A percentile compares a stretch with the other conserved stretches of the same genome.
phyloP scores from a whole-genome alignment of 2,888 invertebrate species.

The Troglohyphantes excavatus region DNA sequence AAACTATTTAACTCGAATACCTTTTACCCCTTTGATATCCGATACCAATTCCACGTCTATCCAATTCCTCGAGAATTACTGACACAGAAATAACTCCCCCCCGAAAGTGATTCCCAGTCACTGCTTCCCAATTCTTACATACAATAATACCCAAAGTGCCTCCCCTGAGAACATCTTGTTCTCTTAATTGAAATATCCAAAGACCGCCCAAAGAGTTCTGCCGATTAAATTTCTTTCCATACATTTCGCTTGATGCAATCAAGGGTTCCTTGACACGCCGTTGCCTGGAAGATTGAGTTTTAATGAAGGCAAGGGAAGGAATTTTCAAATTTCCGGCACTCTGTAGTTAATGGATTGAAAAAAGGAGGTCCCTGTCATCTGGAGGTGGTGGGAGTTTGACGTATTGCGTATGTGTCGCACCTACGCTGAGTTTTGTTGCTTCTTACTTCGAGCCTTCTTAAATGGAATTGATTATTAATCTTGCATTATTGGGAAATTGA shows the following conservation, averaged over 20 bases:
- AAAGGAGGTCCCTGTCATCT: not conserved
- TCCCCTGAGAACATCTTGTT: not conserved
- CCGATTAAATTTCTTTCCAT: not conserved
- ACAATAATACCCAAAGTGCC: not conserved
- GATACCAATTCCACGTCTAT: not conserved
- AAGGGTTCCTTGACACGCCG: not conserved
- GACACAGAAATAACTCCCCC: not conserved
- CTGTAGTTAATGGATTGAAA: not conserved
- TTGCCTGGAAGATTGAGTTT: not conserved
- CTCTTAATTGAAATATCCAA: conserved; percentile 3
- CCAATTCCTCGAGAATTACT: not conserved
- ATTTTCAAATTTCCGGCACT: not conserved
- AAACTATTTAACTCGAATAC: no score
- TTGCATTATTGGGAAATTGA: no score
- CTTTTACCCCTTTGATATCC: no score
- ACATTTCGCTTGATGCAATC: not conserved
- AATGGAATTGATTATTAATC: no score
- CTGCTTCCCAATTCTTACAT: not conserved
- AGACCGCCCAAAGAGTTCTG: not conserved
- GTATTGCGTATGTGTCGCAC: not conserved
- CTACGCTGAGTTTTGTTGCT: not conserved
- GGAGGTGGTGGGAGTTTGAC: not conserved
- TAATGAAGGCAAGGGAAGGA: not conserved
- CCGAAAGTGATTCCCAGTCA: not conserved
- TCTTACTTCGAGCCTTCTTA: not conserved